These are phyloP conservation scores for Hoplodrina blanda DNA, from an alignment of 2,888 invertebrate species.

Conservation along the genomic window DNA sequence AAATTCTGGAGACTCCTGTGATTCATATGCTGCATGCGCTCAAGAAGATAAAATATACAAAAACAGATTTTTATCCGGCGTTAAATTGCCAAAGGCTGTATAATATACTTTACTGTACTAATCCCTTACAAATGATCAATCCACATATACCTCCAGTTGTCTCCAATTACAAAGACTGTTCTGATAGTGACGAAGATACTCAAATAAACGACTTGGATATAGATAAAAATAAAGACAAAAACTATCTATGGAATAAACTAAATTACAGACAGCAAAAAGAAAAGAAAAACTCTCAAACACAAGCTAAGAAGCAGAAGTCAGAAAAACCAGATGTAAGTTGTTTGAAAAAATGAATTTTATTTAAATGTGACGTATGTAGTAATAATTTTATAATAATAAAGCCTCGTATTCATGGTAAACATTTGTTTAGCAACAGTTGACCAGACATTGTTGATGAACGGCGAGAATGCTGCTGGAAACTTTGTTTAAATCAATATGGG, in stretches of 20 bases:
- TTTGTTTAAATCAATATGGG: too few species aligned
- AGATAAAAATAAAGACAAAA: constrained; percentile 87
- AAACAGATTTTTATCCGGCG: constrained; percentile 92
- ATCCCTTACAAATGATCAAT: constrained; percentile 87
- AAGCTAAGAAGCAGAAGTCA: constrained; percentile 72
- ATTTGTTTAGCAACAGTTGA: too few species aligned
- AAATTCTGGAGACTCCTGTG: constrained; percentile 93
- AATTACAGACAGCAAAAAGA: constrained; percentile 82
- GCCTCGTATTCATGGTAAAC: too few species aligned
- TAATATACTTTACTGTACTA: constrained; percentile 90
- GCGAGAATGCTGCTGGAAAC: too few species aligned
- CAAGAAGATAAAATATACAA: constrained; percentile 92
- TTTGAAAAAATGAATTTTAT: background rate
- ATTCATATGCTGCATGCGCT: constrained; percentile 93
- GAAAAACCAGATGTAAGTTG: constrained; percentile 87
- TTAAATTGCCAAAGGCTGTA: constrained; percentile 91
- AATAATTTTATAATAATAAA: too few species aligned
- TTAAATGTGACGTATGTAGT: too few species aligned
- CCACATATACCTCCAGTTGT: constrained; percentile 78
- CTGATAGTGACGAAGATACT: constrained; percentile 83
- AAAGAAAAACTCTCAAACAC: constrained; percentile 76
- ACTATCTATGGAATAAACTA: constrained; percentile 87
- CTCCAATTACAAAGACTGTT: constrained; percentile 72
- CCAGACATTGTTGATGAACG: too few species aligned
- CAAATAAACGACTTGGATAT: constrained; percentile 85